Conservation (phyloP, 1,140 invertebrate genomes). For the Philopotamus ludificatus region DNA sequence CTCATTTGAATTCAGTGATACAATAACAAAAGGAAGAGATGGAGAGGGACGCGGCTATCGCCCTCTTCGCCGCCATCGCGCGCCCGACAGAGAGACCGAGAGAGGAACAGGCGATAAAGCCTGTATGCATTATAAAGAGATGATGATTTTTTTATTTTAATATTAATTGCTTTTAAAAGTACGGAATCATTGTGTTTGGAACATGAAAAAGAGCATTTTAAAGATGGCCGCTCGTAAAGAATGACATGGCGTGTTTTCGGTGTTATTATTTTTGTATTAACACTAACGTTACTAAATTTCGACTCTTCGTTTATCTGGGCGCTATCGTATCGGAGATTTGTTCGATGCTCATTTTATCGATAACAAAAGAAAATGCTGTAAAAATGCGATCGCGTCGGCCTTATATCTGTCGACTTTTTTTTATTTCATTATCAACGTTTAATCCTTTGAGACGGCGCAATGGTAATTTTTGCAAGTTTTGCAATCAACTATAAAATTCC, state of each 20-base stretch:
- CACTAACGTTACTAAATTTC: conserved; percentile 7
- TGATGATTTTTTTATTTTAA: conserved; percentile 28
- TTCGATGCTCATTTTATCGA: background rate
- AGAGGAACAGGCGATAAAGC: conserved; percentile 11
- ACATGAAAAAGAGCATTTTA: conserved; percentile 23
- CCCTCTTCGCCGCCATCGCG: background rate
- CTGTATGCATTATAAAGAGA: conserved; percentile 27
- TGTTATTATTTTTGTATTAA: conserved; percentile 31
- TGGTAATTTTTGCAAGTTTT: no score
- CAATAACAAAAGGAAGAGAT: conserved; percentile 23
- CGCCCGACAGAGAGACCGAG: conserved; percentile 13
- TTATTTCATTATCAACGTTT: background rate
- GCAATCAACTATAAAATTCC: no score
- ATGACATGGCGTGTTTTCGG: conserved; percentile 29
- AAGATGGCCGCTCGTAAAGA: conserved; percentile 30
- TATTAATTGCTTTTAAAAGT: conserved; percentile 39
- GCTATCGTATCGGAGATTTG: background rate
- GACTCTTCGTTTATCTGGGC: no score
- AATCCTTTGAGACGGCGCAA: background rate
- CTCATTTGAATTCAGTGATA: conserved; percentile 28
- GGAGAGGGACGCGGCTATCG: conserved; percentile 4
- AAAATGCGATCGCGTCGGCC: background rate
- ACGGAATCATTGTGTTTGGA: conserved; percentile 35
- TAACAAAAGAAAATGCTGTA: background rate
- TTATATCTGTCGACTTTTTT: background rate